Base-by-base conservation (phyloP, 2,888 invertebrate genomes). In the Stictocephala bisonia region DNA sequence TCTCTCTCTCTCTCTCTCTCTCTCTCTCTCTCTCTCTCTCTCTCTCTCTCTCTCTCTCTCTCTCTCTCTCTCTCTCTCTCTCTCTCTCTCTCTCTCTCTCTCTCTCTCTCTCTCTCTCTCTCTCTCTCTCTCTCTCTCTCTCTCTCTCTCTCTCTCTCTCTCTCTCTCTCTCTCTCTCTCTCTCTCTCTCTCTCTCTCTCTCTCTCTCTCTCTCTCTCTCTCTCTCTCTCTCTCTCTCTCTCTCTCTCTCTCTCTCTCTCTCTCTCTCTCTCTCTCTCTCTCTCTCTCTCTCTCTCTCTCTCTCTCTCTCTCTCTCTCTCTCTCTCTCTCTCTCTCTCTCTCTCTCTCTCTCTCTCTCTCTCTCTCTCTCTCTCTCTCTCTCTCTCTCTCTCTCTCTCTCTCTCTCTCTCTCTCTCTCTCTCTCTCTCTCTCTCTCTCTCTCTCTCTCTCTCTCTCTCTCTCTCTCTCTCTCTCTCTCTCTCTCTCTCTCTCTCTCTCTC, bases 111-210 rank as follows among this genome's bases (percentile, higher is more conserved):
- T 56, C 58, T 56, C 58, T 56, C 58, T 56, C 58, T 56, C 58
- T 56, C 58, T 56, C 58, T 56, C 58, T 56, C 58, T 56, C 58
- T 56, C 58, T 56, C 58, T 56, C 58, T 56, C 58, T 56, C 58
- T 56, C 58, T 56, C 58, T 56, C 58, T 56, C 58, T 56, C 58
- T 56, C 58, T 56, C 58, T 56, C 58, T 56, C 58, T 56, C 58
- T 56, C 58, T 56, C 58, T 56, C 58, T 56, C 58, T 56, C 58
- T 56, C 58, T 56, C 58, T 56, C 58, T 56, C 58, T 56, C 58
- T 56, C 58, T 56, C 58, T 56, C 58, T 56, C 58, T 56, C 58
- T 56, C 58, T 56, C 58, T 56, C 58, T 56, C 58, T 56, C 58
- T 56, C 58, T 56, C 58, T 56, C 58, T 56, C 58, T 56, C 58